Base-by-base conservation (phyloP, 1,140 invertebrate genomes). In the Drosophila chauvacae region DNA sequence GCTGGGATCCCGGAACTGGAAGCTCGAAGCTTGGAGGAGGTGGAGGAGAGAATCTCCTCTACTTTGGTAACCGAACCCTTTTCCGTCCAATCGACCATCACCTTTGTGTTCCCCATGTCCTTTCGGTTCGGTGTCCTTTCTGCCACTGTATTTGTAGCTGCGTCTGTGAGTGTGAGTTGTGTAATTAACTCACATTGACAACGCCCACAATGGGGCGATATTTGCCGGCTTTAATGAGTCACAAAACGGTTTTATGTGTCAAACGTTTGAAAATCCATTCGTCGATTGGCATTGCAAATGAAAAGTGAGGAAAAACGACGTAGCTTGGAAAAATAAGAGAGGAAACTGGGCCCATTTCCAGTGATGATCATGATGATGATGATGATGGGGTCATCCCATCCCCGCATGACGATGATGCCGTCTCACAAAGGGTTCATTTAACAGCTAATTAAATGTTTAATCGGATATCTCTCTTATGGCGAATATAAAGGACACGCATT, bases 171-270 rank as follows among this genome's bases (percentile, higher is more conserved):
- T 53, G 60, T 58, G 44, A 41, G 60, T 57, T 80, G 60, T 61
- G 73, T 77, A 77, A 83, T 86, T 86, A 83, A 83, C 73, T 82
- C 76, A 51, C 76, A 85, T 69, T 62, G 50, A 60, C 56, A 26
- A 77, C 74, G 63, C 72, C 73, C 72, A 59, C 53, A 77, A 55
- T 39, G 72, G 72, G 62, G 62, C 41, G 56, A 56, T 68, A 72
- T 60, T 56, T 60, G 70, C 74, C 63, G 57, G 51, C 39, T 78
- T 78, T 78, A 78, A 87, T 84, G 85, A 86, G 84, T 88, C 80
- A 77, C 80, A 86, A 87, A 87, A 87, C 72, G 81, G 76, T 84
- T 90, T 88, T 80, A 88, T 88, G 85, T 88, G 77, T 84, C 81
- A 84, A 88, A 90, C 87, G 87, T 85, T 90, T 90, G 82, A 77